Conservation (phyloP, 2,888 invertebrate genomes). For the Candidula unifasciata region DNA sequence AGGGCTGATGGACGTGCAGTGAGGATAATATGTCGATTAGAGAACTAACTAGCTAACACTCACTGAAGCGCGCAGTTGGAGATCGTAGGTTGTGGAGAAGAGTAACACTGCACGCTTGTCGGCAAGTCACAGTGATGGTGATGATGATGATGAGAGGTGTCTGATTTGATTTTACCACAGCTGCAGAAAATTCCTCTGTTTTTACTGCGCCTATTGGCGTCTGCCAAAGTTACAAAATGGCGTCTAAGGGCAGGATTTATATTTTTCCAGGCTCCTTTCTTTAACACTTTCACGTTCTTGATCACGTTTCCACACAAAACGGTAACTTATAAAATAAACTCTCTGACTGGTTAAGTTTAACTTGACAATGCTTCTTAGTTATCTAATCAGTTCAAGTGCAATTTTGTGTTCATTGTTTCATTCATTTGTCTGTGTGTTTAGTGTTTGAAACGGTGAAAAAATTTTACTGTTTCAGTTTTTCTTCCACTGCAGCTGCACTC, state of each 20-base stretch:
- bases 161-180: constrained; percentile 10
- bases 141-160: background rate
- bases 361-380: background rate
- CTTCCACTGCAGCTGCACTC: too few relatives aligned
- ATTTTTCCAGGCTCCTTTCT: background rate
- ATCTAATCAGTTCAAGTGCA: background rate
- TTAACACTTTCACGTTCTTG: background rate
- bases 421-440: background rate
- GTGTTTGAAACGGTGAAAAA: too few relatives aligned
- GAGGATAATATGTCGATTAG: too few relatives aligned
- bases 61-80: too few relatives aligned
- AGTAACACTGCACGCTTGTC: too few relatives aligned
- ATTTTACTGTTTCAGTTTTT: too few relatives aligned
- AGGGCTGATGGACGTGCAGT: too few relatives aligned
- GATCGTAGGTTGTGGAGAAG: too few relatives aligned
- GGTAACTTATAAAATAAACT: background rate
- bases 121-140: too few relatives aligned
- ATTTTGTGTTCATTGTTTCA: background rate
- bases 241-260: constrained; percentile 36
- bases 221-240: constrained; percentile 42
- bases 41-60: too few relatives aligned
- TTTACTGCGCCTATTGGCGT: background rate
- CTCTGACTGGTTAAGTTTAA: background rate
- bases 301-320: background rate
- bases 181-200: background rate